Percentiles rank a stretch among this genome's conserved stretches.
Evolutionary conservation across 1,140 invertebrate species (phyloP).

Genomic region (Drosophila kanapiae): DNA sequence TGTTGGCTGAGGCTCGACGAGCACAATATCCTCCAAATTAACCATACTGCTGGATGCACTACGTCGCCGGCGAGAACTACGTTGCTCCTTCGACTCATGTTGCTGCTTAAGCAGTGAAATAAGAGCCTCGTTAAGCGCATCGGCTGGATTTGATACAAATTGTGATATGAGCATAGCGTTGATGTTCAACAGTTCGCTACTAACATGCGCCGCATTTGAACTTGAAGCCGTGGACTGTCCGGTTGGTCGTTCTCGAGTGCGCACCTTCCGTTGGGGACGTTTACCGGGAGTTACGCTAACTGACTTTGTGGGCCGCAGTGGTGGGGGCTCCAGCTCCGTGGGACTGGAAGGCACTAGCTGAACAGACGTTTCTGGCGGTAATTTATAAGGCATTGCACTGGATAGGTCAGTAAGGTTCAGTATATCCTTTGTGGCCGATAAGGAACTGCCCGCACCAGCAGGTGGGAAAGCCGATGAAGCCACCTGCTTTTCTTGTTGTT

Average conservation of each 20-base stretch:
- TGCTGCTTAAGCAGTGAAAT: conserved; percentile 69
- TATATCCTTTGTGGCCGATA: conserved; percentile 23
- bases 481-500: conserved; percentile 50
- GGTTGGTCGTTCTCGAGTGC: conserved; percentile 22
- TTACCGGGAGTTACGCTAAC: conserved; percentile 22
- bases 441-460: conserved; percentile 29
- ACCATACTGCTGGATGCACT: conserved; percentile 41
- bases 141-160: conserved; percentile 61
- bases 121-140: conserved; percentile 66
- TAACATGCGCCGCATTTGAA: conserved; percentile 56
- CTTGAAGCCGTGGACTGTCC: conserved; percentile 13
- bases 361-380: conserved; percentile 81
- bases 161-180: conserved; percentile 62
- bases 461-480: not conserved
- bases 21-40: conserved; percentile 75
- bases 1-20: conserved; percentile 69
- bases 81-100: conserved; percentile 41
- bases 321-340: conserved; percentile 53
- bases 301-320: conserved; percentile 15
- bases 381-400: conserved; percentile 75
- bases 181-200: conserved; percentile 62
- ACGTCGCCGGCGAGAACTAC: conserved; percentile 28
- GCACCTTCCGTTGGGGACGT: conserved; percentile 47
- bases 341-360: conserved; percentile 79
- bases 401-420: conserved; percentile 52